Base-by-base conservation (phyloP, 2,888 invertebrate species). In the Volucella inanis region DNA sequence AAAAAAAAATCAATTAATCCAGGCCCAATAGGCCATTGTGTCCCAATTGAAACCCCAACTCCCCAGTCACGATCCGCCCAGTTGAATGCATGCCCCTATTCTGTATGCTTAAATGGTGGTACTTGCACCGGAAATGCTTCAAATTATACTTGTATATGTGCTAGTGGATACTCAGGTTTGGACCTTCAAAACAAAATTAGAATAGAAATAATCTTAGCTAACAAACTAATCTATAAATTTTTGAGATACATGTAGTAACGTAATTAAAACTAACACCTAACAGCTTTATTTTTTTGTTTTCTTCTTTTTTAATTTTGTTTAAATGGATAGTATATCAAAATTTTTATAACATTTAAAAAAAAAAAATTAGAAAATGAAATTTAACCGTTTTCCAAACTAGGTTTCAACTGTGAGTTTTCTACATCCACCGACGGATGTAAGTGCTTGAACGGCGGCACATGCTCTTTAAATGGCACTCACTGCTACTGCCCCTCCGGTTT, bases 81-180 rank as follows among this genome's bases (percentile, higher is more conserved):
- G 88, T 90, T 90, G 89, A 92, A 90, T 90, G 92, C 92, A 91
- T 92, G 92, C 88, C 89, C 91, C 88, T 89, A 90, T 88, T 90
- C 91, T 88, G 89, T 90, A 39, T 98, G 97, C 93, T 93, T 94
- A 91, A 96, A 96, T 92, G 93, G 93, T 88, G 96, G 95, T 88
- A 95, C 94, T 71, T 97, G 97, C 91, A 92, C 93, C 84, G 94
- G 95, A 90, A 93, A 91, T 67, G 93, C 93, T 86, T 94, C 94
- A 87, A 94, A 94, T 87, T 95, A 94, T 92, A 94, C 93, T 88
- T 98, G 97, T 93, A 91, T 92, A 87, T 98, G 98, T 92, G 93
- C 93, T 87, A 91, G 93, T 79, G 96, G 95, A 87, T 96, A 93
- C 90, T 93, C 94, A 92, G 96, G 96, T 94, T 92, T 90, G 91